These are phyloP conservation scores for Anableps anableps DNA, from an alignment of 2,797 vertebrate genomes.

Conservation along the genomic window DNA sequence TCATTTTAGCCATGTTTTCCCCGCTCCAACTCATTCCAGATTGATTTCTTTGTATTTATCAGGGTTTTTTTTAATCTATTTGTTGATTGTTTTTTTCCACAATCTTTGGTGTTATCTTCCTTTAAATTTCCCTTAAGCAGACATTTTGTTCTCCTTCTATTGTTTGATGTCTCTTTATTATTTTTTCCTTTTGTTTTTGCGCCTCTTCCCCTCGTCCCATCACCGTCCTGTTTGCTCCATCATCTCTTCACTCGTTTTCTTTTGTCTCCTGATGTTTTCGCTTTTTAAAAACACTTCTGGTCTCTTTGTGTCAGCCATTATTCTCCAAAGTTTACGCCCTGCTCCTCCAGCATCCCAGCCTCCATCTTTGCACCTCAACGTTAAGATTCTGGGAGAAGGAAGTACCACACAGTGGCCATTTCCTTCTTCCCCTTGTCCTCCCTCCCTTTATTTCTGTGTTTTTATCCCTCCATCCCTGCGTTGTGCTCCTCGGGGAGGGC, in stretches of 20 bases:
- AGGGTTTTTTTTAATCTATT: constrained; percentile 3
- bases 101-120: background rate
- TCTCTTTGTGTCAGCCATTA: constrained; percentile 43
- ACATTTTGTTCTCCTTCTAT: constrained; percentile 51
- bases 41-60: constrained; percentile 7
- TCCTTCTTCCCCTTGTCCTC: constrained; percentile 59
- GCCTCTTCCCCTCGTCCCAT: constrained; percentile 13
- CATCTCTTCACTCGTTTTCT: constrained; percentile 30
- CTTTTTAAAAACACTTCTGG: constrained; percentile 48
- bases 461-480: constrained; percentile 65
- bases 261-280: constrained; percentile 41
- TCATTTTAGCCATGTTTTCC: constrained; percentile 23
- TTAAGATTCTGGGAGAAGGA: constrained; percentile 51
- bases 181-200: constrained; percentile 34
- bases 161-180: constrained; percentile 38
- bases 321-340: constrained; percentile 25
- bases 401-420: constrained; percentile 60
- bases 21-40: background rate
- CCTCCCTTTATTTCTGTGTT: constrained; percentile 64
- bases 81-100: constrained; percentile 38
- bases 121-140: constrained; percentile 36
- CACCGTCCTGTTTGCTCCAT: constrained; percentile 33
- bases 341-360: constrained; percentile 11
- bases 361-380: constrained; percentile 34
- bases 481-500: constrained; percentile 81